phyloP scores from a whole-genome alignment of 2,888 invertebrate species.

The Dascillus cervinus region DNA sequence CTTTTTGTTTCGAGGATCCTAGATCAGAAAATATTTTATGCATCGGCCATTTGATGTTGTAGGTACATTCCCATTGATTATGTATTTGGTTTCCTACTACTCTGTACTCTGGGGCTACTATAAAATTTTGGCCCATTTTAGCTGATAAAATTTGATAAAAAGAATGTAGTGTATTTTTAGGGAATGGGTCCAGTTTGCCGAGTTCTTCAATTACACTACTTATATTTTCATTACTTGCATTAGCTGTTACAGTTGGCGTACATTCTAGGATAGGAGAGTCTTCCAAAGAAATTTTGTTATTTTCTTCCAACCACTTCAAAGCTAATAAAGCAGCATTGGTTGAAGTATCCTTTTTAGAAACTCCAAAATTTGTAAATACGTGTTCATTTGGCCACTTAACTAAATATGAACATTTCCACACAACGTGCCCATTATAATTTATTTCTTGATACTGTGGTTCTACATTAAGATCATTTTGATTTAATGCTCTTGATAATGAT shows the following conservation, averaged over 20 bases:
- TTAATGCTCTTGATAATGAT: slow-evolving; percentile 42
- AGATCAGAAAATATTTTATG: not conserved
- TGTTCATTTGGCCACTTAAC: slow-evolving; percentile 52
- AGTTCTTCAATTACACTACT: too few relatives aligned
- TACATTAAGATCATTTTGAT: slow-evolving; percentile 33
- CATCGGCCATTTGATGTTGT: slow-evolving; percentile 4
- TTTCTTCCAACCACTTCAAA: slow-evolving; percentile 47
- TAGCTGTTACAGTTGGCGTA: too few relatives aligned
- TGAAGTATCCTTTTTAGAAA: slow-evolving; percentile 49
- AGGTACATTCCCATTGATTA: slow-evolving; percentile 4
- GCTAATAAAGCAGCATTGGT: slow-evolving; percentile 48
- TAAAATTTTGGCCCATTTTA: too few relatives aligned
- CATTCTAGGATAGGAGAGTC: slow-evolving; percentile 46
- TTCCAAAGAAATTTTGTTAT: slow-evolving; percentile 42
- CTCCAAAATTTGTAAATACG: slow-evolving; percentile 46
- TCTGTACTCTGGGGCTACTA: too few relatives aligned
- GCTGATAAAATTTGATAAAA: too few relatives aligned
- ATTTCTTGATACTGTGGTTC: slow-evolving; percentile 35
- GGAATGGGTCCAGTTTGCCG: too few relatives aligned
- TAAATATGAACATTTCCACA: slow-evolving; percentile 49
- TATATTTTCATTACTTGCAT: too few relatives aligned
- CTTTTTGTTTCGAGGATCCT: slow-evolving; percentile 1
- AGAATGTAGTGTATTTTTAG: too few relatives aligned
- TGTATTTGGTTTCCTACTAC: too few relatives aligned
- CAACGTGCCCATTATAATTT: slow-evolving; percentile 22